Base-by-base conservation (phyloP, 2,888 invertebrate genomes). In the Heliconius aoede region DNA sequence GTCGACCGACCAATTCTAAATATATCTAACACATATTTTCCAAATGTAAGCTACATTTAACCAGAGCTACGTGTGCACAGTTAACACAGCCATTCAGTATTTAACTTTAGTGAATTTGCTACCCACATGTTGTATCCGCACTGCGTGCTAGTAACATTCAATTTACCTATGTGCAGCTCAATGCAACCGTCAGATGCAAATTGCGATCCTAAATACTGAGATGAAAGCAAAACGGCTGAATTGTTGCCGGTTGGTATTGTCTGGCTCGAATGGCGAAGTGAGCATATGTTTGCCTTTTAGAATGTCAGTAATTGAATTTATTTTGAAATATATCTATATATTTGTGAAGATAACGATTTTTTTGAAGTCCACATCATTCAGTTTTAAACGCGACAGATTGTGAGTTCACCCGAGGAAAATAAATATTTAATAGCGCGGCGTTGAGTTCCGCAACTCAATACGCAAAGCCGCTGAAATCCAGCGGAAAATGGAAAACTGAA, bases 151-250 rank as follows among this genome's bases (percentile, higher is more conserved):
- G 58, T 51, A 73, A 46, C 40, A 73, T 76, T 77, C 73, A 71
- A 78, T 67, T 74, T 76, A 72, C 71, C 71, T 67, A 61, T 64
- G 75, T 71, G 65, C 73, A 68, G 72, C 62, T 69, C 68, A 78
- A 73, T 72, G 69, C 69, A n/a, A 28, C 72, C 64, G 73, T 73
- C 72, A 77, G 71, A 75, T 68, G 75, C 75, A 78, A 73, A 78
- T 78, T 75, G 68, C 30, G 30, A 69, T 76, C 55, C 58, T 71
- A 69, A 69, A 74, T 65, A 28, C 61, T 72, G 72, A 72, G 72
- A 72, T 72, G 72, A 67, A 67, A 74, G 68, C 61, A 69, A 69
- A 74, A 74, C 60, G 72, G 72, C 36, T 72, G 72, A 72, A 72
- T 72, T 72, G 72, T 60, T 72, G 9, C 72, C 55, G 40, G 40